phyloP scores from a whole-genome alignment of 1,140 invertebrate species.

The Drosophila nigromelanica region DNA sequence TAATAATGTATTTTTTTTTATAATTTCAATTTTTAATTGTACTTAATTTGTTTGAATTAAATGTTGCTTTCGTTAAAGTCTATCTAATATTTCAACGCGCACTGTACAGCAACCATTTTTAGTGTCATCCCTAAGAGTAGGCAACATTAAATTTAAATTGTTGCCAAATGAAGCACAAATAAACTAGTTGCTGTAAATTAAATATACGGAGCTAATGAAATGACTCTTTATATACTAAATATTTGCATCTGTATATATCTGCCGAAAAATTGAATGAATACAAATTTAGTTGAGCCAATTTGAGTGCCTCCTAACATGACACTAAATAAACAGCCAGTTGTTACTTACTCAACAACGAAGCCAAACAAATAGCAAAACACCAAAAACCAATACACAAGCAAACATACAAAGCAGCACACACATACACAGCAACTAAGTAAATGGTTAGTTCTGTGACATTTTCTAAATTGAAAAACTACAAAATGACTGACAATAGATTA shows the following conservation, averaged over 20 bases:
- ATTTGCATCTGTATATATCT: not conserved
- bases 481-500: slow-evolving; percentile 80
- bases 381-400: slow-evolving; percentile 68
- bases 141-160: slow-evolving; percentile 43
- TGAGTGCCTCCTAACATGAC: slow-evolving; percentile 62
- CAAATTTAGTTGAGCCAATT: slow-evolving; percentile 49
- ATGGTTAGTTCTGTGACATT: slow-evolving; percentile 81
- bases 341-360: slow-evolving; percentile 78
- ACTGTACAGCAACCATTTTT: slow-evolving; percentile 40
- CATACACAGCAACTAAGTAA: slow-evolving; percentile 57
- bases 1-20: no score
- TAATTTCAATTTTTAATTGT: no score
- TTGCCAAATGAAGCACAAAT: slow-evolving; percentile 30
- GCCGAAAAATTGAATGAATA: slow-evolving; percentile 67
- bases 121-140: slow-evolving; percentile 54
- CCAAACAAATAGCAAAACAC: slow-evolving; percentile 69
- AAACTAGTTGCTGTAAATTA: slow-evolving; percentile 52
- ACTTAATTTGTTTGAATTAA: not conserved
- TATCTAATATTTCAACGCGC: slow-evolving; percentile 43
- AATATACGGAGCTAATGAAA: slow-evolving; percentile 62
- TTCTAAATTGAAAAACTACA: slow-evolving; percentile 81
- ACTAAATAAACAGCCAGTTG: slow-evolving; percentile 79
- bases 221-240: not conserved
- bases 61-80: no score
- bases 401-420: slow-evolving; percentile 38